Conservation (phyloP, 2,113 vertebrate genomes). For the Mirza zaza region DNA sequence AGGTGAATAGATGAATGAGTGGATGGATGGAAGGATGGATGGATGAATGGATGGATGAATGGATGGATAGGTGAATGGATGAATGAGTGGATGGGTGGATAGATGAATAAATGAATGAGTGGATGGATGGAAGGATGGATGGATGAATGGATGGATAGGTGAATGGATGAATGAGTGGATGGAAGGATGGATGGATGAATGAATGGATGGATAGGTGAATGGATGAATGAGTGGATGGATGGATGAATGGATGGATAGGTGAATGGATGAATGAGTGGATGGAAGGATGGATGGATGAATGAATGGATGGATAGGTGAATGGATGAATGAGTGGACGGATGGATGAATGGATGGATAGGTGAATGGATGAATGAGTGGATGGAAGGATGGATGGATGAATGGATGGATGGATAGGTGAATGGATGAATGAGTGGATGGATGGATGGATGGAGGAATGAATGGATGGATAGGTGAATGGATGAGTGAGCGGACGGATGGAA, state of each 20-base stretch:
- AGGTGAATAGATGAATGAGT: background rate
- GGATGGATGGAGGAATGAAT: background rate
- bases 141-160: background rate
- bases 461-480: background rate
- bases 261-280: background rate
- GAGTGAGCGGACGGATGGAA: accelerated
- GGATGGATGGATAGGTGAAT: too few relatives aligned
- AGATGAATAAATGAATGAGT: accelerated
- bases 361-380: too few relatives aligned
- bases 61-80: too few relatives aligned
- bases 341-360: too few relatives aligned
- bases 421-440: background rate
- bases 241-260: too few relatives aligned
- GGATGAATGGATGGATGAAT: background rate
- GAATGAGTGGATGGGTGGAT: too few relatives aligned
- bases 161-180: accelerated
- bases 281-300: background rate
- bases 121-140: background rate
- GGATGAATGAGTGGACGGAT: background rate
- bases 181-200: background rate
- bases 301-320: background rate
- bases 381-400: background rate
- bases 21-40: background rate
- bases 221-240: too few relatives aligned
- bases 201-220: background rate